Percentiles rank a stretch among this genome's conserved stretches.
Conservation (phyloP, 2,797 vertebrate species). For the Synaphobranchus kaupii region DNA sequence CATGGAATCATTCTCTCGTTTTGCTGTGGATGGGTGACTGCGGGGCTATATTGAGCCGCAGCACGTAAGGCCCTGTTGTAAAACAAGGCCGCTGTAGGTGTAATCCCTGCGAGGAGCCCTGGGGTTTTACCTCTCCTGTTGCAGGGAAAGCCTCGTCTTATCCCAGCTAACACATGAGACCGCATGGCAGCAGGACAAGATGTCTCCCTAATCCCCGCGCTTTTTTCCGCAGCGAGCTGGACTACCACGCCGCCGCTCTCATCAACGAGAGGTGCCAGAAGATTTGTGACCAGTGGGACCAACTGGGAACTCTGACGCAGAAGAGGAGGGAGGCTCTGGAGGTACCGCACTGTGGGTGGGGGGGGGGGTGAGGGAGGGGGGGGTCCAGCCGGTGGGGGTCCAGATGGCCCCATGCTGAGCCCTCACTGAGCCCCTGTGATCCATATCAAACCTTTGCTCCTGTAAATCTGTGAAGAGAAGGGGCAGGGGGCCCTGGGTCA, state of each 20-base stretch:
- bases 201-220: constrained; percentile 2
- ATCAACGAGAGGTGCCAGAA: constrained; percentile 84
- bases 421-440: background rate
- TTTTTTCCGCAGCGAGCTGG: constrained; percentile 77
- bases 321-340: constrained; percentile 83
- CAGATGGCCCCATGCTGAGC: constrained; percentile 5
- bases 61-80: background rate
- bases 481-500: background rate
- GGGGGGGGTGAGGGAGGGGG: background rate
- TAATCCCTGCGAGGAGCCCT: constrained; percentile 10
- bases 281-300: constrained; percentile 88
- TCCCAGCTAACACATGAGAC: constrained; percentile 11
- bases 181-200: background rate
- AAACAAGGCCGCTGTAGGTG: constrained; percentile 3
- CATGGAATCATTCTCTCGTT: background rate
- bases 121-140: background rate
- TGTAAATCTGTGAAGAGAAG: constrained; percentile 14
- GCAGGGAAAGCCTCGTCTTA: constrained; percentile 11
- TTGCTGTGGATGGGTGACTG: background rate
- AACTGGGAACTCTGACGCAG: constrained; percentile 84
- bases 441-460: background rate
- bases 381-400: background rate
- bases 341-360: constrained; percentile 61
- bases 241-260: constrained; percentile 78
- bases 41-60: background rate